Conservation (phyloP, 1,140 invertebrate species). For the Dufourea novaeangliae region DNA sequence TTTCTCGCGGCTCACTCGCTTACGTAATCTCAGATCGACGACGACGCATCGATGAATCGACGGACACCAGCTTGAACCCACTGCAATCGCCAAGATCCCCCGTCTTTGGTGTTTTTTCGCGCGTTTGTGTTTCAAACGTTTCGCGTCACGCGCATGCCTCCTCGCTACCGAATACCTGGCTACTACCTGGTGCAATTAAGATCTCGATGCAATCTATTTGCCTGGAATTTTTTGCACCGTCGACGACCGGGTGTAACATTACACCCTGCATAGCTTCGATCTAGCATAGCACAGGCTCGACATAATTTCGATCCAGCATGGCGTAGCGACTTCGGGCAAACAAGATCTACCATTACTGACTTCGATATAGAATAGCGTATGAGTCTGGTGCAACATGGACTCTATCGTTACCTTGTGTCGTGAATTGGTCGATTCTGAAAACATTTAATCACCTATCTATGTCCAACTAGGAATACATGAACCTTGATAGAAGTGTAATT, state of each 20-base stretch:
- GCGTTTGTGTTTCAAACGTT: constrained; percentile 1
- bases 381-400: no score
- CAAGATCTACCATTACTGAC: not conserved
- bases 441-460: no score
- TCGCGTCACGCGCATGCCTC: not conserved
- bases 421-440: no score
- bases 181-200: not conserved
- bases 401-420: no score
- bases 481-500: no score
- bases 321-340: not conserved
- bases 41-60: constrained; percentile 9
- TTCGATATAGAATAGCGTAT: no score
- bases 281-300: not conserved
- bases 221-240: not conserved
- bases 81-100: no score
- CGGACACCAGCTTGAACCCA: not conserved
- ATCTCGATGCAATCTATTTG: constrained; percentile 1
- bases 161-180: not conserved
- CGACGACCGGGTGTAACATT: not conserved
- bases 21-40: constrained; percentile 54
- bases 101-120: no score
- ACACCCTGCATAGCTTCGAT: constrained; percentile 14
- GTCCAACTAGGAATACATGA: no score
- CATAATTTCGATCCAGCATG: not conserved
- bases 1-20: constrained; percentile 50